A percentile compares a stretch with the other conserved stretches of the same genome.
These are phyloP conservation scores for Nyctibius grandis DNA, from an alignment of 2,797 vertebrate genomes.

Conservation along the genomic window DNA sequence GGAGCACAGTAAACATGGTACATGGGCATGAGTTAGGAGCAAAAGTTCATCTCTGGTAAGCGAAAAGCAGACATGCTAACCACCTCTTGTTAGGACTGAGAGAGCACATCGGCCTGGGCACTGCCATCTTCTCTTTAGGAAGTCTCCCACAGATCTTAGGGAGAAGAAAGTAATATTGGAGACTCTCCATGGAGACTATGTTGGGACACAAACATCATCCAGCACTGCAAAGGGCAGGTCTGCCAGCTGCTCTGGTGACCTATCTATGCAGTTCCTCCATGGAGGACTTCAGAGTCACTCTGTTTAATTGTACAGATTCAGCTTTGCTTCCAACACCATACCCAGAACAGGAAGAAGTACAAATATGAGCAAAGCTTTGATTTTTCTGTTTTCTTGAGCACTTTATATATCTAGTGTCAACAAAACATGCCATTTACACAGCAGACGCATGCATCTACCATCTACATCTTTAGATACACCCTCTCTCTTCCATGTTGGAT, in stretches of 20 bases:
- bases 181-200: neutral
- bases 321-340: neutral
- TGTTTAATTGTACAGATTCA: neutral
- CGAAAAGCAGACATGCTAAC: neutral
- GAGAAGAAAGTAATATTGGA: neutral
- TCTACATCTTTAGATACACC: neutral
- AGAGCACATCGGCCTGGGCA: neutral
- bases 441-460: fast-evolving
- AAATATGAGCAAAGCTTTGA: neutral
- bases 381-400: neutral
- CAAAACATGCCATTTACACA: neutral
- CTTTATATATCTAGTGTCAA: neutral
- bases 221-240: fast-evolving
- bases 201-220: neutral
- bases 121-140: neutral
- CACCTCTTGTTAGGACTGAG: neutral
- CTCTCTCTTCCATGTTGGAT: neutral
- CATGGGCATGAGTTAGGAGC: neutral
- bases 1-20: neutral
- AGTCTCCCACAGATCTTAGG: neutral
- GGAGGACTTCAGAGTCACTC: neutral
- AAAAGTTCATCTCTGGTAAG: neutral
- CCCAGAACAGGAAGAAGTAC: neutral
- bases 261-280: neutral
- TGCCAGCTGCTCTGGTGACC: neutral